Base-by-base conservation (phyloP, 2,888 invertebrate species). In the Julus scanicus region DNA sequence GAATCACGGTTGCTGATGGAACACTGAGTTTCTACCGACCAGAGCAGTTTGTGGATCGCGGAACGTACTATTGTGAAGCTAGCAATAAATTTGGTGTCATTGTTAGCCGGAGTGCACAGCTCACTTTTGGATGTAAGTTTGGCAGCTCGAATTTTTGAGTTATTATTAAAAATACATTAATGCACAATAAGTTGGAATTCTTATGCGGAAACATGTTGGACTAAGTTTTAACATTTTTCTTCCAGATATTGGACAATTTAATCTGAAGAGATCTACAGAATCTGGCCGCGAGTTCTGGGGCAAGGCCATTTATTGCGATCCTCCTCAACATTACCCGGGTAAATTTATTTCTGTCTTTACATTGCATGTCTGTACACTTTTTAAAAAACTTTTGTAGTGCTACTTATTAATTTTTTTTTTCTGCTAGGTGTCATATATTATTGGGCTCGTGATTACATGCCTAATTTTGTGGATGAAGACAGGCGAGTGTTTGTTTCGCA, bases 381-480 rank as follows among this genome's bases (percentile, higher is more conserved):
- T 40, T 40, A 20, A 17, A 84, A 39, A 37, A 44, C 80, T 5
- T 29, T 29, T 20, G 80, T 29, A n/a, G n/a, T n/a, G n/a, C n/a
- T n/a, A n/a, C n/a, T n/a, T n/a, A n/a, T n/a, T n/a, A n/a, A 5
- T 71, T 5, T 39, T 13, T 84, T 48, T 84, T 1, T 15, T 86
- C 86, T 88, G 89, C 37, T 89, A 93, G 94, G 95, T 88, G 96
- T 98, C 0, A 96, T 95, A 90, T 98, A 96, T 92, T 95, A 97
- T 90, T 99, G 98, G 98, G 96, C 96, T 13, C 95, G 98, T 89
- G 96, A 96, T 91, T 95, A 94, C 91, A 97, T 98, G 90, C 96
- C 96, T 0, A 97, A 97, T 92, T 96, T 98, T 90, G 97, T 99
- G 0, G 97, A 98, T 92, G 97, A 98, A 92, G 97, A 98, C 92